phyloP scores from a whole-genome alignment of 1,140 invertebrate genomes.

The Drosophila yakuba region DNA sequence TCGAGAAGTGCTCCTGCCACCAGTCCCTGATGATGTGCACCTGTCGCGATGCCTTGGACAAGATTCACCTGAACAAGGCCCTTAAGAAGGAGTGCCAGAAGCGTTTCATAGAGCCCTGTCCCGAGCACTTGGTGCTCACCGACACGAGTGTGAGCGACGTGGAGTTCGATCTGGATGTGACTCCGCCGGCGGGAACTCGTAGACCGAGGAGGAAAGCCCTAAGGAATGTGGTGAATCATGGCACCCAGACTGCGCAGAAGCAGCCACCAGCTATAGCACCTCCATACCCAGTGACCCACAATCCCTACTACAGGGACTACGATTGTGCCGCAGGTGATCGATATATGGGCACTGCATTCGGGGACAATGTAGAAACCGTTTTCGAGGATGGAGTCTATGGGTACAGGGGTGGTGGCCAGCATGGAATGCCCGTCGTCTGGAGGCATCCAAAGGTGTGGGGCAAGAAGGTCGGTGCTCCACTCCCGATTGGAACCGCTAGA shows the following conservation, averaged over 20 bases:
- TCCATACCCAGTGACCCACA: slow-evolving; percentile 27
- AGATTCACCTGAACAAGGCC: slow-evolving; percentile 46
- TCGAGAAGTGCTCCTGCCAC: slow-evolving; percentile 69
- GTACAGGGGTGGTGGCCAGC: slow-evolving; percentile 40
- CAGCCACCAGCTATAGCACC: slow-evolving; percentile 14
- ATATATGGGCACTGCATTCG: slow-evolving; percentile 58
- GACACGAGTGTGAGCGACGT: slow-evolving; percentile 72
- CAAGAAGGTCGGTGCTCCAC: neutral
- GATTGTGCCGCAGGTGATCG: slow-evolving; percentile 63
- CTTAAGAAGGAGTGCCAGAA: slow-evolving; percentile 45
- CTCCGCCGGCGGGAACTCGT: slow-evolving; percentile 48
- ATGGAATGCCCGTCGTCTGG: slow-evolving; percentile 3
- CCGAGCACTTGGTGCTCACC: slow-evolving; percentile 56
- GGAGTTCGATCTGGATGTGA: slow-evolving; percentile 70
- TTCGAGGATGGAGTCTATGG: slow-evolving; percentile 65
- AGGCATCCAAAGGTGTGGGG: neutral
- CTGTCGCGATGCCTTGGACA: slow-evolving; percentile 56
- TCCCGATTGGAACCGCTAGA: neutral
- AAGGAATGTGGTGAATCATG: slow-evolving; percentile 20
- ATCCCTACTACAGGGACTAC: neutral
- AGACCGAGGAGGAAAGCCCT: slow-evolving; percentile 3
- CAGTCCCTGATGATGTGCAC: slow-evolving; percentile 60
- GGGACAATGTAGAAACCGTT: slow-evolving; percentile 25
- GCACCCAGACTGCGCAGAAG: slow-evolving; percentile 50
- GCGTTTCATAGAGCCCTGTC: slow-evolving; percentile 26